Evolutionary conservation across 2,797 vertebrate species (phyloP).

Genomic region (Helarctos malayanus): DNA sequence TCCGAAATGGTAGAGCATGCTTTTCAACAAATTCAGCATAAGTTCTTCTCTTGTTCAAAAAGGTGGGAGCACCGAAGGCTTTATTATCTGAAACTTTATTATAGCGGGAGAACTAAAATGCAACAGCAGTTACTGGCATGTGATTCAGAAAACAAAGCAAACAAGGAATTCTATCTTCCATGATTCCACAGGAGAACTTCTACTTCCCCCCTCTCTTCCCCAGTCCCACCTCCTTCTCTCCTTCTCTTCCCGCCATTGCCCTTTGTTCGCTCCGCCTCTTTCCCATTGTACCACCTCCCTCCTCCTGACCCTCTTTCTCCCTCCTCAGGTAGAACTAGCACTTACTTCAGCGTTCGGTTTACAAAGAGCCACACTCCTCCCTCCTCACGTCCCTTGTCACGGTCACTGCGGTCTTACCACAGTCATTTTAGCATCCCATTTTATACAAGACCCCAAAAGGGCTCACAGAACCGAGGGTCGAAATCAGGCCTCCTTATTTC

Average conservation of each 20-base stretch:
- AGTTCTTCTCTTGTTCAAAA: not conserved
- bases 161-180: not conserved
- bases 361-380: not conserved
- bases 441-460: not conserved
- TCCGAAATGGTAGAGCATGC: conserved; percentile 5
- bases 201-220: not conserved
- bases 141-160: conserved; percentile 31
- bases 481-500: not conserved
- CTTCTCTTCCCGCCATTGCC: not conserved
- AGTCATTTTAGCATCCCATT: not conserved
- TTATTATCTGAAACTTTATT: conserved; percentile 21
- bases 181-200: not conserved
- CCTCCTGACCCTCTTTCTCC: not conserved
- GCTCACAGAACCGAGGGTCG: not conserved
- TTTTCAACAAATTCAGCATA: conserved; percentile 7
- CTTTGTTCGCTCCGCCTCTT: not conserved
- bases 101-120: not conserved
- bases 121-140: not conserved
- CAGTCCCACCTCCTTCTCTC: no score
- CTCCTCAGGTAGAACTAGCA: not conserved
- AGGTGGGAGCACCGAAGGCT: not conserved
- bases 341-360: conserved; percentile 1
- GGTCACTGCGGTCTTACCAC: not conserved
- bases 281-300: not conserved
- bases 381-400: not conserved